These are phyloP conservation scores for Erythrocebus patas DNA, from an alignment of 2,113 vertebrate genomes.

Conservation along the genomic window DNA sequence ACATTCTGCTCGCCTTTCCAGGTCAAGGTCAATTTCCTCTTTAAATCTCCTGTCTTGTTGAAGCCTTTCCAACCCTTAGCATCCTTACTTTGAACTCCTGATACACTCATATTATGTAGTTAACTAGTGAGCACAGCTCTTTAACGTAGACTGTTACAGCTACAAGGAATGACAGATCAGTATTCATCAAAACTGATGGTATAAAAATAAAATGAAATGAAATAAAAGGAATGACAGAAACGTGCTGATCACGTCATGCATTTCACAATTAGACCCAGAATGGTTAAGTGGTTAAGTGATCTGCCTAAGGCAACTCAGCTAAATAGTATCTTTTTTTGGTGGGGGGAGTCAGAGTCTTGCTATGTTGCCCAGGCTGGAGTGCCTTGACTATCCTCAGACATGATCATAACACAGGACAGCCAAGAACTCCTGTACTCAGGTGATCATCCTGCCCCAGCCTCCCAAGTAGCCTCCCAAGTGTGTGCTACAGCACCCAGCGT, in stretches of 20 bases:
- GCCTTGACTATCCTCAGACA: background rate
- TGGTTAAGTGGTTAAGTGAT: background rate
- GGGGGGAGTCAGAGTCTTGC: background rate
- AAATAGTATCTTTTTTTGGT: background rate
- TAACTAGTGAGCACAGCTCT: background rate
- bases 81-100: background rate
- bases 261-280: background rate
- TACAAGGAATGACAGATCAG: background rate
- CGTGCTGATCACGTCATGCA: background rate
- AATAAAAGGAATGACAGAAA: background rate
- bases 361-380: background rate
- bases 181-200: background rate
- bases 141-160: background rate
- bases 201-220: background rate
- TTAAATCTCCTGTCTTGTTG: background rate
- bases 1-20: background rate
- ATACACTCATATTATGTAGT: background rate
- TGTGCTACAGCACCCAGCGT: background rate
- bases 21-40: background rate
- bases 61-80: background rate
- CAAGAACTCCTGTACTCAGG: background rate
- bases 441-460: background rate
- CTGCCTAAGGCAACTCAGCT: background rate
- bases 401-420: background rate
- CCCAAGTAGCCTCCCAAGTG: background rate